These are phyloP conservation scores for Liparis tanakae DNA, from an alignment of 2,797 vertebrate species.

Conservation along the genomic window DNA sequence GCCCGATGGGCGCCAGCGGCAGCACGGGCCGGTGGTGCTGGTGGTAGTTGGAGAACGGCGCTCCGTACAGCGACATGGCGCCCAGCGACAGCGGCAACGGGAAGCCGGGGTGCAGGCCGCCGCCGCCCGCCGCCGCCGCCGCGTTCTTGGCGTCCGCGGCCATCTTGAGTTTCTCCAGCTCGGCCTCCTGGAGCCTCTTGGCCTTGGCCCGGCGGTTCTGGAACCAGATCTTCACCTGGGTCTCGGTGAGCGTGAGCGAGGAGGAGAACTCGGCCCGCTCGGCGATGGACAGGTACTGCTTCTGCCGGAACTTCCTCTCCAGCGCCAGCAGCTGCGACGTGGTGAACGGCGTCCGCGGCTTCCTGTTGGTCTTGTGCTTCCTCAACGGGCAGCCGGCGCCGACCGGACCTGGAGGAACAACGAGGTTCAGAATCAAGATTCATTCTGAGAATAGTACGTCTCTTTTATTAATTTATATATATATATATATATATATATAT, in stretches of 20 bases:
- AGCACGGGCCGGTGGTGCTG: slow-evolving; percentile 88
- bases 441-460: background rate
- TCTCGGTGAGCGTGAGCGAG: slow-evolving; percentile 96
- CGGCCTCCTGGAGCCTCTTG: slow-evolving; percentile 97
- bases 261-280: slow-evolving; percentile 97
- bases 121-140: slow-evolving; percentile 48
- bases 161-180: slow-evolving; percentile 98
- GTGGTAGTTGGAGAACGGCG: slow-evolving; percentile 89
- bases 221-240: slow-evolving; percentile 99
- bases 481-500: no score
- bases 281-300: slow-evolving; percentile 97
- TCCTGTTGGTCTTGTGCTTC: slow-evolving; percentile 97
- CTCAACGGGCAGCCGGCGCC: slow-evolving; percentile 90
- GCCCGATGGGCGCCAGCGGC: slow-evolving; percentile 91
- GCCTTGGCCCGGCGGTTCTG: slow-evolving; percentile 97
- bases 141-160: slow-evolving; percentile 87
- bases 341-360: slow-evolving; percentile 96
- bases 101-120: slow-evolving; percentile 88
- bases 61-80: slow-evolving; percentile 90
- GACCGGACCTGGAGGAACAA: slow-evolving; percentile 83
- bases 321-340: slow-evolving; percentile 95
- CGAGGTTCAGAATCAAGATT: background rate
- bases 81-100: slow-evolving; percentile 92
- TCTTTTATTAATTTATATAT: background rate
- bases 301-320: slow-evolving; percentile 97